These are phyloP conservation scores for Cetoscarus ocellatus DNA, from an alignment of 2,797 vertebrate genomes.

Conservation along the genomic window DNA sequence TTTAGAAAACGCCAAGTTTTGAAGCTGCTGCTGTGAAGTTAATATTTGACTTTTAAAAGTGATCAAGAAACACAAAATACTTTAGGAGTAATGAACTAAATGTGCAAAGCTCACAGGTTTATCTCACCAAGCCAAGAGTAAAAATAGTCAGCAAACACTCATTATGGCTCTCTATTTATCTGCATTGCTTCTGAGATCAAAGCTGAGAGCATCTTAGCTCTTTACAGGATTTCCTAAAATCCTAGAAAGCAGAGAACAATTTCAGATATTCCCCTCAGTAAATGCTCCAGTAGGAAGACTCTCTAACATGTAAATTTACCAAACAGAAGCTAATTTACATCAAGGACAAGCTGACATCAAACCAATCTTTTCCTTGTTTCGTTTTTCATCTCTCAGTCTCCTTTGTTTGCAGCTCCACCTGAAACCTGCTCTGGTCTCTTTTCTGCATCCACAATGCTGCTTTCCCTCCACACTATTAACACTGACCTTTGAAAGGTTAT, in stretches of 20 bases:
- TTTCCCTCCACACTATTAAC: conserved; percentile 26
- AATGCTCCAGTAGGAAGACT: not conserved
- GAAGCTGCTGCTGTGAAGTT: not conserved
- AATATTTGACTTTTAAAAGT: not conserved
- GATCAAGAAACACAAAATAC: not conserved
- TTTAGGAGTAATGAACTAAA: not conserved
- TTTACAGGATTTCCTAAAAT: conserved; percentile 21
- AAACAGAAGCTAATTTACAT: conserved; percentile 39
- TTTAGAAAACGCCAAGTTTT: conserved; percentile 5
- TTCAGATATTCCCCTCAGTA: conserved; percentile 12
- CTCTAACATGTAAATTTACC: conserved; percentile 4
- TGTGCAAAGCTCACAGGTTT: not conserved
- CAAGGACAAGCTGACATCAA: conserved; percentile 17
- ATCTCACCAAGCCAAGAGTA: not conserved
- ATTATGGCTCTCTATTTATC: not conserved
- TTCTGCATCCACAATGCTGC: conserved; percentile 13
- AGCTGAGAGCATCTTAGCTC: conserved; percentile 22
- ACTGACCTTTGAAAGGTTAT: conserved; percentile 46
- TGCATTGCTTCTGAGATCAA: conserved; percentile 26
- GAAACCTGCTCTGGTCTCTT: conserved; percentile 22
- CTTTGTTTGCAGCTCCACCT: conserved; percentile 13
- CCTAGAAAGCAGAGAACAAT: conserved; percentile 22
- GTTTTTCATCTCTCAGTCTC: not conserved
- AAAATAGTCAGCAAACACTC: not conserved
- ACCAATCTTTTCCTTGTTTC: not conserved